Base-by-base conservation (phyloP, 2,888 invertebrate species). In the Agrenia bidenticulata region DNA sequence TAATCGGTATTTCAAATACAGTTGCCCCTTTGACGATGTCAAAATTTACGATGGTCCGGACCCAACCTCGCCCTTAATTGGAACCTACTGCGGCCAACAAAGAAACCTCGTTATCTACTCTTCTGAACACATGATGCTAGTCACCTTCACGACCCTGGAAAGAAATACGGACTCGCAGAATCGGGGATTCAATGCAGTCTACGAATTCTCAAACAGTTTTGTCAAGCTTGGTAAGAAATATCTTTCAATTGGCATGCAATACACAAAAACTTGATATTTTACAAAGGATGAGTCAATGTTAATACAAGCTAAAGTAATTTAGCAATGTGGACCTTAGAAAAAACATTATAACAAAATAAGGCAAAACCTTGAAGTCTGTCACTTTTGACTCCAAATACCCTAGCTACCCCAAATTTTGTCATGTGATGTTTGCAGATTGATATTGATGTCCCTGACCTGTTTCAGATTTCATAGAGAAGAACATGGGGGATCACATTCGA, bases 11-110 rank as follows among this genome's bases (percentile, higher is more conserved):
- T 51, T 21, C 4, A 17, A 54, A 82, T 82, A 27, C 82, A 98
- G 98, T 82, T 99, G 98, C 84, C 98, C 98, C 71, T 96, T 96
- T 85, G 98, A 99, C 85, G 94, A 89, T 84, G 91, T 99, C 78
- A 93, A 93, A 82, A 89, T 99, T 77, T 94, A 92, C 84, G 98
- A 99, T 84, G 98, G 98, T 75, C 86, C 88, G 74, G 89, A 92
- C 81, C 90, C 89, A 81, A 85, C 88, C 76, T 89, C 92, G 76
- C 91, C 94, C 70, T 87, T 92, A 79, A 94, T 97, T 81, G 95
- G 94, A 79, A 94, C 93, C 76, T 96, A 96, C 84, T 97, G 97
- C 84, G 96, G 96, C 76, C 94, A 94, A 82, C 94, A 95, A 82
- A 88, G 94, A 80, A 94, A 95, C 84, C 86, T 96, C 81, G 94